Base-by-base conservation (phyloP, 1,140 invertebrate genomes). In the Drosophila funebris region DNA sequence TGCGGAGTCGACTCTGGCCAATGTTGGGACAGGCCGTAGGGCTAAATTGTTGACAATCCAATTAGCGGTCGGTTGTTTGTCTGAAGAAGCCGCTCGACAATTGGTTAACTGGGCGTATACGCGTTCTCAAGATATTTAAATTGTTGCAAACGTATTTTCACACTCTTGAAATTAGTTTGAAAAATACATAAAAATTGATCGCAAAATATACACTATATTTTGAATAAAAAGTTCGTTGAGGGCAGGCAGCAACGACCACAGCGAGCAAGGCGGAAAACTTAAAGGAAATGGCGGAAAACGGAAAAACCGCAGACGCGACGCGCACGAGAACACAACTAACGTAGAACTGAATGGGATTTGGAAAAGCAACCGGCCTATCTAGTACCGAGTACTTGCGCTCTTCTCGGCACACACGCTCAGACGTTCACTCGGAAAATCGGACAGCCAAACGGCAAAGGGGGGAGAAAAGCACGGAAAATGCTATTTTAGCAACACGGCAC, bases 311-410 rank as follows among this genome's bases (percentile, higher is more conserved):
- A 22, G 37, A 53, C 62, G 56, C 75, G 79, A 83, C 73, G 67
- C 71, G 79, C 73, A 72, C 78, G 75, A 67, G 75, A 78, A 88
- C 83, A 78, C 82, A 85, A 87, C 78, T 74, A 76, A 75, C 66
- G 72, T 76, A 82, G 68, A 87, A 85, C 82, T 85, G 60, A 87
- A 87, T 74, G 61, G 52, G 52, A 52, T 56, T 52, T 48, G 61
- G 36, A 44, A 61, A 60, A 14, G 33, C 61, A 36, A 43, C 37
- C 37, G 16, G 71, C 69, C 41, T 24, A 50, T 36, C 56, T 36
- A 62, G 43, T 56, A 44, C 18, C 56, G 62, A 76, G 67, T 68
- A 44, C 57, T 44, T 22, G 24, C 53, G 5, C 36, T 53, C 22
- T 36, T 29, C 48, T 63, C 27, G 11, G 33, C 31, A 33, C 41